Base-by-base conservation (phyloP, 2,888 invertebrate genomes). In the Leptinotarsa peninsularis region DNA sequence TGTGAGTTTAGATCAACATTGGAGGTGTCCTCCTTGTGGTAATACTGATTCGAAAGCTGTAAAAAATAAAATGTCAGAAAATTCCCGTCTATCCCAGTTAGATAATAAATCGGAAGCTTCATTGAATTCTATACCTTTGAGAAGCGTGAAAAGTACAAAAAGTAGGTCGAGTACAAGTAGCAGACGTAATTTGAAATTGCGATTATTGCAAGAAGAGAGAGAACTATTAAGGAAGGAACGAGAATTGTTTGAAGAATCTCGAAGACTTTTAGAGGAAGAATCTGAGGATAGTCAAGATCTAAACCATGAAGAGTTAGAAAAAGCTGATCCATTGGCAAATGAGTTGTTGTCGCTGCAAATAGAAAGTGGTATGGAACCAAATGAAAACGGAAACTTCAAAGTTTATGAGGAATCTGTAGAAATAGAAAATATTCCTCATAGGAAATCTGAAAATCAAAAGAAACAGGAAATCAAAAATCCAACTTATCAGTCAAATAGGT, bases 271-370 rank as follows among this genome's bases (percentile, higher is more conserved):
- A 18, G 68, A 68, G 4, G 50, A 68, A 50, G 68, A 68, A 23
- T 50, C 50, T 21, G 68, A 68, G 49, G 68, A 68, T 21, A 68
- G 68, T 27, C 49, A 68, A 50, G 68, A 50, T 21, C 15, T 52
- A 17, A 54, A 33, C 17, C 54, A 69, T 7, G 23, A 70, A 13
- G 71, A 70, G 56, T 21, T 70, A 13, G 23, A n/a, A 52, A 43
- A 54, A 56, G 17, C 56, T 70, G 60, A 70, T 54, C 27, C 56
- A 33, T 54, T 70, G 71, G 60, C 71, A 52, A 70, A 70, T 18
- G 33, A 58, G 49, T 33, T 70, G 43, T 49, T 70, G n/a, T 70
- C 71, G 56, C 7, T 58, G 60, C 71, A 70, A 43, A 70, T 70
- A 4, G 54, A 50, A 23, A 23, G 49, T 49, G 33, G 52, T 17